Conservation (phyloP, 2,888 invertebrate species). For the Oxycera nigricornis region DNA sequence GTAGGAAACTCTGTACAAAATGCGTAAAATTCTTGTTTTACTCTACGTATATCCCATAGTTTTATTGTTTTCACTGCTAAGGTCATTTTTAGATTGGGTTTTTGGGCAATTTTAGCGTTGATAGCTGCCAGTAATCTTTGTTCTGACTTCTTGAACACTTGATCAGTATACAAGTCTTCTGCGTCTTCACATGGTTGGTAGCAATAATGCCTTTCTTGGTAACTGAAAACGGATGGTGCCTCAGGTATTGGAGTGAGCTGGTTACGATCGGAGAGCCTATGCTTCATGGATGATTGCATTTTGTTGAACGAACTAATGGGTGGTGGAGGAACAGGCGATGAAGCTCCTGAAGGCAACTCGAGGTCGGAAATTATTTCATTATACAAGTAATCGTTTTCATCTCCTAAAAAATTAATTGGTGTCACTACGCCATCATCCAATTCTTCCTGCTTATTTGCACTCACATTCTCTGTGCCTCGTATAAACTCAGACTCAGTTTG, state of each 20-base stretch:
- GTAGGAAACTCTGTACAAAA: neutral
- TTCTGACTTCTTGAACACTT: neutral
- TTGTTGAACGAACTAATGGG: neutral
- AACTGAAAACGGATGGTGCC: too few species aligned
- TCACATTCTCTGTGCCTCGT: neutral
- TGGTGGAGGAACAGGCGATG: neutral
- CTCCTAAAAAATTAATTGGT: too few species aligned
- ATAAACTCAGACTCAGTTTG: neutral
- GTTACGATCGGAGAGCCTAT: neutral
- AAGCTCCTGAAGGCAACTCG: neutral
- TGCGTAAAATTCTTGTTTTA: neutral
- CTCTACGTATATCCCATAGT: neutral
- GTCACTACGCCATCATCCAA: neutral
- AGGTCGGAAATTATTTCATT: neutral
- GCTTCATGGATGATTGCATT: neutral
- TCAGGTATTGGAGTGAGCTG: too few species aligned
- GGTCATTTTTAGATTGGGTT: neutral
- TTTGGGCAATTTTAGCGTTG: neutral
- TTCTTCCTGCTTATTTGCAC: neutral
- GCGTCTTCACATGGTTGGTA: too few species aligned
- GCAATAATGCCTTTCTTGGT: too few species aligned
- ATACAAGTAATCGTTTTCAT: neutral
- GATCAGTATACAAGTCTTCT: conserved; percentile 1
- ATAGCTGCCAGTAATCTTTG: neutral
- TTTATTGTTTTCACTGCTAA: neutral